Percentiles rank a stretch among this genome's conserved stretches.
Evolutionary conservation across 30 jellyfish, hydroid and myxozoan genomes (phyloP).

Genomic region (Nemopilema nomurai): DNA sequence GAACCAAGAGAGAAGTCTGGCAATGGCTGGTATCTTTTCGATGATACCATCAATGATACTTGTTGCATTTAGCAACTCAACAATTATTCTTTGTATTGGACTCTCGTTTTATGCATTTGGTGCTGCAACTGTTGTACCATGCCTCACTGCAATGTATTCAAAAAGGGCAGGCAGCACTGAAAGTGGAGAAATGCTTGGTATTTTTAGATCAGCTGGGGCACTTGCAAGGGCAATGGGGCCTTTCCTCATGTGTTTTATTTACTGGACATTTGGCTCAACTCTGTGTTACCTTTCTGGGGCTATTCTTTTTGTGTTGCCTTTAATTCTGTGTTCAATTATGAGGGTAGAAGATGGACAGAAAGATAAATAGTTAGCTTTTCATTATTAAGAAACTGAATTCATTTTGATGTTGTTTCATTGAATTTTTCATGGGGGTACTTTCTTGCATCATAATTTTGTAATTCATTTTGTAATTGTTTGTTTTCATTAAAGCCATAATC

Average conservation of each 20-base stretch:
- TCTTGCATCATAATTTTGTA: no score
- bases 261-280: slow-evolving; percentile 96
- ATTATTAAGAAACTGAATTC: neutral
- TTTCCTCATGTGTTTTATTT: slow-evolving; percentile 56
- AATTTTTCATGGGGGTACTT: no score
- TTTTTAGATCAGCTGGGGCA: slow-evolving; percentile 96
- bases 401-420: neutral
- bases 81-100: slow-evolving; percentile 40
- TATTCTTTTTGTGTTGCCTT: slow-evolving; percentile 70
- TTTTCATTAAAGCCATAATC: no score
- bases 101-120: slow-evolving; percentile 78
- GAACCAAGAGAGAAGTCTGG: slow-evolving; percentile 64
- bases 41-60: slow-evolving; percentile 82
- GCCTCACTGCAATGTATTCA: slow-evolving; percentile 88
- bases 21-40: slow-evolving; percentile 66
- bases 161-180: slow-evolving; percentile 49
- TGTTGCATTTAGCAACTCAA: slow-evolving; percentile 53
- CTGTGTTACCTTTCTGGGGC: slow-evolving; percentile 88
- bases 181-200: slow-evolving; percentile 96
- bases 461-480: no score
- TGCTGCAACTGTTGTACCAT: slow-evolving; percentile 94
- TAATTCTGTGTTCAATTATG: slow-evolving; percentile 25
- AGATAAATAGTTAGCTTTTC: neutral
- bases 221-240: slow-evolving; percentile 99
- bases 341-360: neutral